Evolutionary conservation across 2,113 vertebrate species (phyloP), one percentile per base, ranked within the genome.

Genomic region (Leptobrachium leishanense): DNA sequence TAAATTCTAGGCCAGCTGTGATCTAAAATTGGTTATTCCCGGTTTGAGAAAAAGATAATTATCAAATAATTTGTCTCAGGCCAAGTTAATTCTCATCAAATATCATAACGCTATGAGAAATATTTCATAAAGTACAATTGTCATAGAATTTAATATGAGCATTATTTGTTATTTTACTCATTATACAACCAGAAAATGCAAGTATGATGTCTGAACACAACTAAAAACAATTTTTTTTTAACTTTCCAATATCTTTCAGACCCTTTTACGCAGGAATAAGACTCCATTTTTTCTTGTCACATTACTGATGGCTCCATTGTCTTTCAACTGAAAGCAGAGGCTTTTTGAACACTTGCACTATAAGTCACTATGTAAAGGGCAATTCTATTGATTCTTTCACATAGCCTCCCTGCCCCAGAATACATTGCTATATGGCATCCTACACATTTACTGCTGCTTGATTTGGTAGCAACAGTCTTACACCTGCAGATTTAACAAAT

Each of bases 401-500:
- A 79, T 15, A 68, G 70, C 70, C 55, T 9, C 63, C 65, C 57
- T 65, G 55, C 65, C 70, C 70, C 70, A 57, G 54, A 74, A 57
- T 70, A 74, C 77, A 79, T 79, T 74, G 50, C 70, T 79, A 73
- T 79, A 79, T 63, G 68, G 77, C 77, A 79, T 74, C 77, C 77
- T 79, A 79, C 77, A 74, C 70, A 79, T 79, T 79, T 79, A 67
- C 70, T 50, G 73, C 77, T 66, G 70, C 77, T 74, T 65, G 70
- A 74, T 79, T 79, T 79, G 77, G 77, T 79, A 74, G 69, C 71
- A 72, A 73, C 70, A 74, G 70, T 70, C 64, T 67, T 79, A 79
- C 77, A 79, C 77, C 77, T 79, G 77, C 77, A 79, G 77, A 63
- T 79, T 79, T 73, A 67, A 79, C 77, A 79, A 79, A 74, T 69